phyloP scores from a whole-genome alignment of 2,113 vertebrate genomes.

The Pterophyllum scalare region DNA sequence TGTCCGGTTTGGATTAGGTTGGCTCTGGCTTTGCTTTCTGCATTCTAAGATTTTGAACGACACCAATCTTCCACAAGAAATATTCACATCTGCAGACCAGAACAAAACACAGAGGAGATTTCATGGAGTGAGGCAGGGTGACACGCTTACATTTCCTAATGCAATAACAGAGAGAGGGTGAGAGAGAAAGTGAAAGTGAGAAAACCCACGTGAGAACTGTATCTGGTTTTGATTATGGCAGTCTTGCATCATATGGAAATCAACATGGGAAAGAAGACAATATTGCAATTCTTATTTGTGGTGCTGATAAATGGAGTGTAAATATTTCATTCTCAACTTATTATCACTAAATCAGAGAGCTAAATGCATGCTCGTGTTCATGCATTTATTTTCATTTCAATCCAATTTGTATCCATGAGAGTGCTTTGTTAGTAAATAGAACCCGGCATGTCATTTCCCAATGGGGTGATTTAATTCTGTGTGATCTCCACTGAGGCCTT shows the following conservation, averaged over 20 bases:
- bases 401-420: constrained; percentile 23
- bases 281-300: neutral
- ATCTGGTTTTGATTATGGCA: constrained; percentile 41
- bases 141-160: constrained; percentile 65
- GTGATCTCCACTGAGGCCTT: constrained; percentile 6
- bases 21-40: neutral
- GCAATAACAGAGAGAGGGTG: constrained; percentile 4
- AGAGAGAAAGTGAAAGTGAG: constrained; percentile 58
- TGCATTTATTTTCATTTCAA: constrained; percentile 1
- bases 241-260: constrained; percentile 36
- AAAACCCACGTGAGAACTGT: constrained; percentile 29
- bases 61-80: neutral
- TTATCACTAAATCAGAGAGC: neutral
- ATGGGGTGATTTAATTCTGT: constrained; percentile 14
- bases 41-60: constrained; percentile 18
- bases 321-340: neutral
- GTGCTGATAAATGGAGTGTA: neutral
- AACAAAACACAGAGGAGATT: constrained; percentile 33
- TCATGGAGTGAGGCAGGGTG: constrained; percentile 25
- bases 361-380: neutral
- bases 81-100: constrained; percentile 68
- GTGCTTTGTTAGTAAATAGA: constrained; percentile 31
- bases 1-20: constrained; percentile 5
- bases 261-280: constrained; percentile 37
- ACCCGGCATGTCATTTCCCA: constrained; percentile 13